Conservation (phyloP, 2,113 vertebrate genomes). For the Fukomys damarensis region DNA sequence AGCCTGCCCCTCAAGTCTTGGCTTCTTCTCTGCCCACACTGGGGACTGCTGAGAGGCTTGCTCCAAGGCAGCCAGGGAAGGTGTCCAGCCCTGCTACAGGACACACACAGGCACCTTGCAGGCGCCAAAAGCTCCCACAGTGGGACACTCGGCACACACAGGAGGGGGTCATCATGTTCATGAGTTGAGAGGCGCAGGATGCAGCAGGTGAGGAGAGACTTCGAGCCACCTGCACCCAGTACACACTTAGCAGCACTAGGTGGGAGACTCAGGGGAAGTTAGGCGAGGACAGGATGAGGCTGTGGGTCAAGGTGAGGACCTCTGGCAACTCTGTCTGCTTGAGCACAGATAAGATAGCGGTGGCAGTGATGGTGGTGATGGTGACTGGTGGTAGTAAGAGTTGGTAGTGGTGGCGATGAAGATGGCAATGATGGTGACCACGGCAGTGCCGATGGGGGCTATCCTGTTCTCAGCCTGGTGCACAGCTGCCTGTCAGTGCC, state of each 20-base stretch:
- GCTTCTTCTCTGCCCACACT: not conserved
- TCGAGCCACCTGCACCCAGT: accelerated
- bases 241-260: not conserved
- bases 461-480: not conserved
- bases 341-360: not conserved
- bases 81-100: not conserved
- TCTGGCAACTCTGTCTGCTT: not conserved
- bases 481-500: too few relatives aligned
- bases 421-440: too few relatives aligned
- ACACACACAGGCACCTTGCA: not conserved
- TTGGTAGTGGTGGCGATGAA: not conserved
- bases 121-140: not conserved
- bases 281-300: not conserved
- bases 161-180: not conserved
- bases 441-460: not conserved
- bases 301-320: not conserved
- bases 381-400: not conserved
- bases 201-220: not conserved
- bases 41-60: not conserved
- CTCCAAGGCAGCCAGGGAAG: not conserved
- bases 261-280: not conserved
- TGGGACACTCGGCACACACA: accelerated
- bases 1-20: accelerated
- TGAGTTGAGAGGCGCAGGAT: not conserved
- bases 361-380: not conserved